Evolutionary conservation across 1,140 invertebrate genomes (phyloP).

Genomic region (Drosophila dunni): DNA sequence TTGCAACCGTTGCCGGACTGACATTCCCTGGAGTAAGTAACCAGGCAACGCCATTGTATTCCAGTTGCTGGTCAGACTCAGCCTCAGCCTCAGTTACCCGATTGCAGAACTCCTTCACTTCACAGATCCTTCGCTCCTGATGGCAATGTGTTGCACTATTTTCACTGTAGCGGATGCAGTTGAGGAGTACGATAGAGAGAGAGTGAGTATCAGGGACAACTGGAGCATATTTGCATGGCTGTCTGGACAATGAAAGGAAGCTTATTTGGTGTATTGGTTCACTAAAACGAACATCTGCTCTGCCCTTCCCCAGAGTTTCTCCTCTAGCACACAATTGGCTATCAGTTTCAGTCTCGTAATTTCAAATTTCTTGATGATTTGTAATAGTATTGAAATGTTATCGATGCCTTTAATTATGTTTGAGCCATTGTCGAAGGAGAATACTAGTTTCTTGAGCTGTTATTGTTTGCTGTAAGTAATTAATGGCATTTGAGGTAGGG

Average conservation of each 20-base stretch:
- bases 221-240: constrained; percentile 50
- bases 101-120: background rate
- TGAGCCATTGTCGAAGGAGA: constrained; percentile 1
- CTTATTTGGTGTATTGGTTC: constrained; percentile 43
- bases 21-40: constrained; percentile 27
- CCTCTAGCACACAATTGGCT: constrained; percentile 3
- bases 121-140: background rate
- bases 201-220: constrained; percentile 15
- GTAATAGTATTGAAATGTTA: constrained; percentile 37
- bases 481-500: background rate
- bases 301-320: background rate
- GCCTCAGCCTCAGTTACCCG: background rate
- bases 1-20: constrained; percentile 36
- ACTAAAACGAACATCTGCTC: background rate
- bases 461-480: background rate
- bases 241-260: constrained; percentile 41
- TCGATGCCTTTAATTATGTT: constrained; percentile 38
- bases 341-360: constrained; percentile 29
- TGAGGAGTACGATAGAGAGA: background rate
- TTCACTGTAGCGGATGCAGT: constrained; percentile 8
- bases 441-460: background rate
- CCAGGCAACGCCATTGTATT: constrained; percentile 39
- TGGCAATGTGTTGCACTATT: constrained; percentile 18
- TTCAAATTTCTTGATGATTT: constrained; percentile 26
- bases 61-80: constrained; percentile 26